phyloP scores from a whole-genome alignment of 2,113 vertebrate species.

The Platanista minor region DNA sequence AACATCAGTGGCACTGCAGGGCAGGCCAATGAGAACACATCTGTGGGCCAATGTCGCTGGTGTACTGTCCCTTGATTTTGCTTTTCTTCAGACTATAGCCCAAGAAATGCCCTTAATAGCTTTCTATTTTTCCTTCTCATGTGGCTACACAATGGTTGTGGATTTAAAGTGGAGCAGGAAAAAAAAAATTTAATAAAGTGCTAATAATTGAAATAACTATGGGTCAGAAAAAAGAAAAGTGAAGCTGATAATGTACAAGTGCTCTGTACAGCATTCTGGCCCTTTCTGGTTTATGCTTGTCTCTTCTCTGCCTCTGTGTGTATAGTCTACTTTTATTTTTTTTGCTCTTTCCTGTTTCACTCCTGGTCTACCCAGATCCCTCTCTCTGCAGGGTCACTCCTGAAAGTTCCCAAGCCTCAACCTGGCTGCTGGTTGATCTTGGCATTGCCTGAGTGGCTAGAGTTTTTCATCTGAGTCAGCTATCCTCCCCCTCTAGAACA shows the following conservation, averaged over 20 bases:
- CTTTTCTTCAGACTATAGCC: background rate
- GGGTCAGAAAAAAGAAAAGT: background rate
- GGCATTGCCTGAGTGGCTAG: background rate
- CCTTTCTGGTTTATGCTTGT: background rate
- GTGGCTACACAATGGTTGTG: background rate
- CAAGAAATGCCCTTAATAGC: background rate
- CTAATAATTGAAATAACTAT: background rate
- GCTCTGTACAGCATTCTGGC: background rate
- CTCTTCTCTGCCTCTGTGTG: background rate
- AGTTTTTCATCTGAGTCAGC: background rate
- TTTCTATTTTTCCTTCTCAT: background rate
- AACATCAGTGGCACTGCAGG: background rate
- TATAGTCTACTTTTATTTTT: background rate
- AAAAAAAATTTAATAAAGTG: background rate
- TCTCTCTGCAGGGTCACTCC: background rate
- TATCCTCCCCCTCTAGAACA: accelerated
- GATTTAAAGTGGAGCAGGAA: background rate
- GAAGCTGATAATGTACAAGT: background rate
- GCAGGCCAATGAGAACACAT: background rate
- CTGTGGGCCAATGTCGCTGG: background rate
- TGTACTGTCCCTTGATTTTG: background rate
- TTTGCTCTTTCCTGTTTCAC: background rate
- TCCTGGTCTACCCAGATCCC: background rate
- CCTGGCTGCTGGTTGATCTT: background rate
- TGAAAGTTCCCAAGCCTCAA: background rate